phyloP scores from a whole-genome alignment of 2,797 vertebrate species.

The Stomatorhinus walkeri region DNA sequence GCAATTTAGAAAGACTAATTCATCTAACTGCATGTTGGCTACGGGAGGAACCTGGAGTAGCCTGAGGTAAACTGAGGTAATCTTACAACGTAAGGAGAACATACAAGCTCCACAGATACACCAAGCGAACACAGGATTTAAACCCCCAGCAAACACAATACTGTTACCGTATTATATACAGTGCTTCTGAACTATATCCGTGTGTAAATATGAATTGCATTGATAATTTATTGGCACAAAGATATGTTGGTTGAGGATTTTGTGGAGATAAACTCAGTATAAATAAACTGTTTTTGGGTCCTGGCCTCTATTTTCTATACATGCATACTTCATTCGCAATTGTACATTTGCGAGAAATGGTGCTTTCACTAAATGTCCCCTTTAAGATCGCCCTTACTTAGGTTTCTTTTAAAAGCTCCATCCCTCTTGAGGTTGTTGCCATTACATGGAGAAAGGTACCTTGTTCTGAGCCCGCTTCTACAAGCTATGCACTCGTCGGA shows the following conservation, averaged over 20 bases:
- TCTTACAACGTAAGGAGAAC: background rate
- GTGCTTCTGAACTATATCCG: background rate
- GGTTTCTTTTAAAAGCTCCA: constrained; percentile 5
- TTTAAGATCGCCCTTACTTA: background rate
- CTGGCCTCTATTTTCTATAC: background rate
- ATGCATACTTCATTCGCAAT: background rate
- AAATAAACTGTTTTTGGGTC: background rate
- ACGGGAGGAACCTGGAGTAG: background rate
- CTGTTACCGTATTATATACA: background rate
- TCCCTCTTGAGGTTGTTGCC: background rate
- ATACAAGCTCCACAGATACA: background rate
- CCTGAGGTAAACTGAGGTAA: background rate
- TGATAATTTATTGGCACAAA: background rate
- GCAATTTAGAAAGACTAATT: background rate
- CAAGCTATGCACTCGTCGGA: background rate
- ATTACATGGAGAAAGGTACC: background rate
- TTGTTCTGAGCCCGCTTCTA: background rate
- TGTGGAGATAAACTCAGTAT: background rate
- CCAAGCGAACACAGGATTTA: background rate
- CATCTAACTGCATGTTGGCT: background rate
- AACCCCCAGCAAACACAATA: background rate
- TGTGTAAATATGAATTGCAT: background rate
- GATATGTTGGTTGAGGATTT: background rate
- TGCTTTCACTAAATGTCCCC: background rate
- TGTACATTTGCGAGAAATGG: background rate